Conservation (phyloP, 2,888 invertebrate genomes). For the Leuctra nigra region DNA sequence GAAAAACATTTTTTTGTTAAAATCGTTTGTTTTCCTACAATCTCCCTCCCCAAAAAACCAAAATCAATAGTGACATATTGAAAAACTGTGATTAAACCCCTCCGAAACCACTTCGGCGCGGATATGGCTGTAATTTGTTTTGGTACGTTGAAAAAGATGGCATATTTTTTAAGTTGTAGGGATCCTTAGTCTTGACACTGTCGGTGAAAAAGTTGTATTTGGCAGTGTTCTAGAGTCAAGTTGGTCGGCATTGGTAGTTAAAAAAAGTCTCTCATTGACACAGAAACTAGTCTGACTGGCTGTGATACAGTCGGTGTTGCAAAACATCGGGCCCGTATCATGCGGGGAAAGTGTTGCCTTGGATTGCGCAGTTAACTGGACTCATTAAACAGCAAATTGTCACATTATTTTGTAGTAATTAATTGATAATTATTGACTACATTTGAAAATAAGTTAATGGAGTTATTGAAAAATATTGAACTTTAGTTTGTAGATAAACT, state of each 20-base stretch:
- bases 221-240: no score
- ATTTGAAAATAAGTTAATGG: no score
- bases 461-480: no score
- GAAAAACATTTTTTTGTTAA: constrained; percentile 3
- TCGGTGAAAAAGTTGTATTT: background rate
- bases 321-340: background rate
- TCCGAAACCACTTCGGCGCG: constrained; percentile 8
- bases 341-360: background rate
- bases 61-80: background rate
- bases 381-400: no score
- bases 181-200: background rate
- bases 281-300: background rate
- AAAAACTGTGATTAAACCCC: constrained; percentile 10
- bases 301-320: background rate
- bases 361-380: no score
- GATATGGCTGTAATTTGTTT: constrained; percentile 22
- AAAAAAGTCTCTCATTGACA: no score
- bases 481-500: no score
- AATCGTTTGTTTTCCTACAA: background rate
- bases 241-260: no score
- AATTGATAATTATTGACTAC: no score
- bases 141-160: constrained; percentile 16
- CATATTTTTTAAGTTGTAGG: no score
- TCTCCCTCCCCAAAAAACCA: no score
- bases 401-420: no score